A percentile compares a stretch with the other conserved stretches of the same genome.
Conservation (phyloP, 1,140 invertebrate species). For the Drosophila micromelanica region DNA sequence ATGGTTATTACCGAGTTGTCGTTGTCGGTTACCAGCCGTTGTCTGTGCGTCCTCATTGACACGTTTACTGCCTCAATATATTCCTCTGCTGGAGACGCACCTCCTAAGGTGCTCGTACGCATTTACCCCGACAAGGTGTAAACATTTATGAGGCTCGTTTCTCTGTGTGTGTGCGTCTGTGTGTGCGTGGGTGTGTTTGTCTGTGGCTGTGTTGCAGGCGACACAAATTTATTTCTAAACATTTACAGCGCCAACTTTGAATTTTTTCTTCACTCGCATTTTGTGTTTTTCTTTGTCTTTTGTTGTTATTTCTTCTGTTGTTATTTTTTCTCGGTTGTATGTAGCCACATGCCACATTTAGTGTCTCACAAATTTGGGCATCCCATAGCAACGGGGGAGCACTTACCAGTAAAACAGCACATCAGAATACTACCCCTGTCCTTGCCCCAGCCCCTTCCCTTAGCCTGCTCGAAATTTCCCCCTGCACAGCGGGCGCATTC, state of each 20-base stretch:
- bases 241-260: slow-evolving; percentile 66
- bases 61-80: slow-evolving; percentile 54
- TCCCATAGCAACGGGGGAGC: slow-evolving; percentile 47
- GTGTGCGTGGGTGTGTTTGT: slow-evolving; percentile 24
- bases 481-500: slow-evolving; percentile 46
- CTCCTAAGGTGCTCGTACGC: slow-evolving; percentile 28
- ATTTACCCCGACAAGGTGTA: slow-evolving; percentile 67
- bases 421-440: not conserved
- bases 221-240: slow-evolving; percentile 79
- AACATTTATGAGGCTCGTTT: slow-evolving; percentile 71
- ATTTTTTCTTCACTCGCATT: slow-evolving; percentile 1
- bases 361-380: slow-evolving; percentile 75
- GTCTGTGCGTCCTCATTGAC: slow-evolving; percentile 61
- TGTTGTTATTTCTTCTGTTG: slow-evolving; percentile 10
- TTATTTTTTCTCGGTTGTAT: slow-evolving; percentile 16
- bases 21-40: slow-evolving; percentile 54
- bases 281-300: slow-evolving; percentile 20
- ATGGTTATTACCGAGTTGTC: slow-evolving; percentile 64
- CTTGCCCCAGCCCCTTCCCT: not conserved
- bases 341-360: slow-evolving; percentile 74
- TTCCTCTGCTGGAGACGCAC: slow-evolving; percentile 19
- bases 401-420: slow-evolving; percentile 8
- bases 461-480: not conserved
- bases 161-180: not conserved
- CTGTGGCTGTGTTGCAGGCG: slow-evolving; percentile 61